Evolutionary conservation across 2,888 invertebrate species (phyloP), one percentile per base, ranked within the genome.

Genomic region (Disparrhopalites patrizii): DNA sequence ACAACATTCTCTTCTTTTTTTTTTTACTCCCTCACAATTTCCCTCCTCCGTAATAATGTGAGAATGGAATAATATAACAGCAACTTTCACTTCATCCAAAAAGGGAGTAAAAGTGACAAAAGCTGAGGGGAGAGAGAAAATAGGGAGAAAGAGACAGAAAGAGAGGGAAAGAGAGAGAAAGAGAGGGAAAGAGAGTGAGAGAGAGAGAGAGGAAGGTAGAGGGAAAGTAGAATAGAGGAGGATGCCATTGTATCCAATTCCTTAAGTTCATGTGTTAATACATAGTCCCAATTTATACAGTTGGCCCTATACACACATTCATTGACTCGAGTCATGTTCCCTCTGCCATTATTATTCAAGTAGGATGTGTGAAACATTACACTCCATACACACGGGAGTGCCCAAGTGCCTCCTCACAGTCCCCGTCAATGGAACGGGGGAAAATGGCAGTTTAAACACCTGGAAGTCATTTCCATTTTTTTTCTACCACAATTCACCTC

Each of bases 31-130:
- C 20, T 20, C 23, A 23, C 47, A 23, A 10, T 47, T 25, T 47
- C 47, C 25, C 18, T 47, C 47, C 52, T 52, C 27, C 28, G 25
- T 52, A 52, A 30, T 52, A 52, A 31, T 54, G 33, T 31, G 54
- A 31, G 30, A 33, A 54, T 54, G 56, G 56, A 50, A 56, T 33
- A 33, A 56, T 47, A 56, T 25, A 30, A 55, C 40, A 36, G 18
- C 51, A 51, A 52, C 62, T 52, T 36, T 40, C 62, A 62, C 25
- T 54, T 40, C 43, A 23, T 27, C 28, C 52, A 62, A 28, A 30
- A 62, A n/a, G n/a, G n/a, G n/a, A n/a, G n/a, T n/a, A n/a, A 43
- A 25, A 43, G 28, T 54, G 30, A 30, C 40, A 62, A 27, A 23
- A 13, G 54, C 23, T 33, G 47, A 54, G 27, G n/a, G 31, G 3